Evolutionary conservation across 1,140 invertebrate species (phyloP).

Genomic region (Aphelenchoides besseyi): DNA sequence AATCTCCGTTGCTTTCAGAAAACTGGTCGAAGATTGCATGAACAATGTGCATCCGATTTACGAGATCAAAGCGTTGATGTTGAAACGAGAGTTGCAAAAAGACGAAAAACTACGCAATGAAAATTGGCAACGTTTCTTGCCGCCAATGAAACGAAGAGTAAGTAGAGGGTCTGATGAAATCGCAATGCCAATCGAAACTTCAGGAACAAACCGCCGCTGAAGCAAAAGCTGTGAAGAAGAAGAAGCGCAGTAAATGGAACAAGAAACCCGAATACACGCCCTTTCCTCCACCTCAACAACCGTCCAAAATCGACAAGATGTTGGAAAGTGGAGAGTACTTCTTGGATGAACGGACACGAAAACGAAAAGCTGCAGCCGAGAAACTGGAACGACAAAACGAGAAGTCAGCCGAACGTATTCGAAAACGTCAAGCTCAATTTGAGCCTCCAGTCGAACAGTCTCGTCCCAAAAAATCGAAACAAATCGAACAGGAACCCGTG

Average conservation of each 20-base stretch:
- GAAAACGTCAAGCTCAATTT: slow-evolving; percentile 21
- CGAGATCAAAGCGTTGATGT: slow-evolving; percentile 96
- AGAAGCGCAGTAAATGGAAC: slow-evolving; percentile 69
- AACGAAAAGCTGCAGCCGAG: slow-evolving; percentile 26
- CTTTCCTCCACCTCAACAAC: slow-evolving; percentile 84
- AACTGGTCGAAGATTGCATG: slow-evolving; percentile 94
- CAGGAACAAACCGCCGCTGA: slow-evolving; percentile 67
- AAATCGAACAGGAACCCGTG: slow-evolving; percentile 16
- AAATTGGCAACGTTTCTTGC: slow-evolving; percentile 93
- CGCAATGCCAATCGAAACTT: too few relatives aligned
- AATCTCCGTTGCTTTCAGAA: slow-evolving; percentile 64
- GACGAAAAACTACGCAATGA: slow-evolving; percentile 82
- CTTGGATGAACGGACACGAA: slow-evolving; percentile 69
- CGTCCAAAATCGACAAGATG: slow-evolving; percentile 80
- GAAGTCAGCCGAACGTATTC: slow-evolving; percentile 5
- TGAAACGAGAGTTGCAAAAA: slow-evolving; percentile 87
- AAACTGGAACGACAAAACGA: slow-evolving; percentile 19
- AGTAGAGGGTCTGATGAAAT: too few relatives aligned
- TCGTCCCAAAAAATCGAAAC: slow-evolving; percentile 30
- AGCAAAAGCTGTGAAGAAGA: slow-evolving; percentile 78
- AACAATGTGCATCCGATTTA: slow-evolving; percentile 99
- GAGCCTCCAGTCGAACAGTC: slow-evolving; percentile 31
- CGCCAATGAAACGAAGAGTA: slow-evolving; percentile 77
- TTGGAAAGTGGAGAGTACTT: slow-evolving; percentile 95
- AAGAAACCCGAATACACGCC: slow-evolving; percentile 90